Evolutionary conservation across 1,140 invertebrate genomes (phyloP).

Genomic region (Piezodorus guildinii): DNA sequence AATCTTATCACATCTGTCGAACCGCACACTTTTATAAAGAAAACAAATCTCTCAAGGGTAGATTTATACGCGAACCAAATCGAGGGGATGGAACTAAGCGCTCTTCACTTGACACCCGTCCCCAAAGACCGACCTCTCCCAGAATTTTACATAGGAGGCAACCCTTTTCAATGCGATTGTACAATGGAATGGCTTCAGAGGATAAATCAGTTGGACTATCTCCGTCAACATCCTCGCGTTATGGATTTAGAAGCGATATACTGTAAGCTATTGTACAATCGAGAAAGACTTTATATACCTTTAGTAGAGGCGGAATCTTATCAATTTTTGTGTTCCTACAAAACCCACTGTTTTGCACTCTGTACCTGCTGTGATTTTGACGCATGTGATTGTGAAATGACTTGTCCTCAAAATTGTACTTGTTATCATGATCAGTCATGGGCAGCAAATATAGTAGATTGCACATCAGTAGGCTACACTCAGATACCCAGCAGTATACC

Average conservation of each 20-base stretch:
- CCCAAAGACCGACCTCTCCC: constrained; percentile 54
- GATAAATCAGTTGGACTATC: constrained; percentile 52
- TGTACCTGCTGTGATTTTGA: constrained; percentile 93
- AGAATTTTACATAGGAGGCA: constrained; percentile 77
- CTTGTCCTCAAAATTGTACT: constrained; percentile 82
- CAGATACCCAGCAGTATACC: constrained; percentile 76
- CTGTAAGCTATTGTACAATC: constrained; percentile 75
- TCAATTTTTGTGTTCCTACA: constrained; percentile 84
- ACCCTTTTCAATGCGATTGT: constrained; percentile 78
- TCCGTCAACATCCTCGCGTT: constrained; percentile 73
- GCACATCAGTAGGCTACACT: constrained; percentile 64
- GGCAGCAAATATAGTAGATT: constrained; percentile 87
- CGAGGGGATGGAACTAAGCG: constrained; percentile 65
- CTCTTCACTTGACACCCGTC: constrained; percentile 58
- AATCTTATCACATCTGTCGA: constrained; percentile 68
- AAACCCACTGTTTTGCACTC: constrained; percentile 82
- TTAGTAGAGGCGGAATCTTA: constrained; percentile 71
- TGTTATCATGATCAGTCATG: constrained; percentile 90
- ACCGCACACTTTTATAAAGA: constrained; percentile 70
- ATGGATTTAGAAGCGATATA: constrained; percentile 85
- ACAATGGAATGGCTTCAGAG: constrained; percentile 80
- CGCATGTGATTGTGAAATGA: constrained; percentile 91
- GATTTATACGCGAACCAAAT: constrained; percentile 79
- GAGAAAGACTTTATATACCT: constrained; percentile 67
- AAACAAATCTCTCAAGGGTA: constrained; percentile 66